These are phyloP conservation scores for Aspidoscelis tigris DNA, from an alignment of 2,113 vertebrate genomes.

Conservation along the genomic window DNA sequence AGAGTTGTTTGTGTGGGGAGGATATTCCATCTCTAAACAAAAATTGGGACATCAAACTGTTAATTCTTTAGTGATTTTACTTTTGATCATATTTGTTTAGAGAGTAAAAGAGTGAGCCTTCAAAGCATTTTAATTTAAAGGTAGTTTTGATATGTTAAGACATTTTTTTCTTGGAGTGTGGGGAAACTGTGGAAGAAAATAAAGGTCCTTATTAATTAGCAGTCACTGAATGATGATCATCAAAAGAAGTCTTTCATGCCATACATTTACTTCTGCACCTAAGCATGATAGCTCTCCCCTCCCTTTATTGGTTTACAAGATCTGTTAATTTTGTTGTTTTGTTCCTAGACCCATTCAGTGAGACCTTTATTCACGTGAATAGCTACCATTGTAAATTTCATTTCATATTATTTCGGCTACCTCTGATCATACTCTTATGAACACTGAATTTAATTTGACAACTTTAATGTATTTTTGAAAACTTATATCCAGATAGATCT, in stretches of 20 bases:
- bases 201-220: conserved; percentile 45
- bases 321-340: conserved; percentile 39
- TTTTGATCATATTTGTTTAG: conserved; percentile 48
- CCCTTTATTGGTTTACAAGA: background rate
- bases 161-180: conserved; percentile 50
- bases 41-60: conserved; percentile 30
- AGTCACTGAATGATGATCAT: conserved; percentile 15
- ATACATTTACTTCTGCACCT: conserved; percentile 29
- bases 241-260: conserved; percentile 18
- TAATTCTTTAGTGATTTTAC: conserved; percentile 54
- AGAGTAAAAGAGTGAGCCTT: conserved; percentile 40
- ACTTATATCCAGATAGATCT: background rate
- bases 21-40: conserved; percentile 31
- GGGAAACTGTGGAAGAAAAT: conserved; percentile 39
- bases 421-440: background rate
- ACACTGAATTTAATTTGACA: background rate
- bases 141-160: conserved; percentile 49
- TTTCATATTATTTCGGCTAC: background rate
- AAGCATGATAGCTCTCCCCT: background rate
- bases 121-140: conserved; percentile 60
- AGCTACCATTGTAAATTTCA: background rate
- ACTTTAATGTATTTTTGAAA: background rate
- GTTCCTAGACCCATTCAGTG: background rate
- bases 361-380: background rate
- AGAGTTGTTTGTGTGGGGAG: conserved; percentile 29